Conservation (phyloP, 2,797 vertebrate genomes). For the Cryptoblepharus egeriae region DNA sequence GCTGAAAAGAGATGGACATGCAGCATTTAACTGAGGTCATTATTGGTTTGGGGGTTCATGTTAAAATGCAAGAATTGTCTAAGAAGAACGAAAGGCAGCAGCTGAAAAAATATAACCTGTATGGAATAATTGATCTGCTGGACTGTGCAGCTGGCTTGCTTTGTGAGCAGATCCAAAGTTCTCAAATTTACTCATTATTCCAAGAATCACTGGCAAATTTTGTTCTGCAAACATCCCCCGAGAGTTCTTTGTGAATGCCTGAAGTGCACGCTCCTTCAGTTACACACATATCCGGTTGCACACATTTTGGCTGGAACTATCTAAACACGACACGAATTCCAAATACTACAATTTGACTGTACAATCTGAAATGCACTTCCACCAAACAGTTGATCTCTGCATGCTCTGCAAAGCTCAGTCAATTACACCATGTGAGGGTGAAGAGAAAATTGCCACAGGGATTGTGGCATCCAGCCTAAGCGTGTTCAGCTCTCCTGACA, state of each 20-base stretch:
- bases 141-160: slow-evolving; percentile 45
- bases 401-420: neutral
- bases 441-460: neutral
- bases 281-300: slow-evolving; percentile 40
- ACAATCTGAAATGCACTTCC: slow-evolving; percentile 9
- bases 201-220: slow-evolving; percentile 41
- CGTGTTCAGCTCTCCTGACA: too few species aligned
- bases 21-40: slow-evolving; percentile 22
- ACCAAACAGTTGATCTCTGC: slow-evolving; percentile 1
- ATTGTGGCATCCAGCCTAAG: neutral
- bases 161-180: slow-evolving; percentile 39
- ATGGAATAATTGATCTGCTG: slow-evolving; percentile 45
- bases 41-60: slow-evolving; percentile 13
- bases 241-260: slow-evolving; percentile 30
- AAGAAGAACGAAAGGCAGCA: slow-evolving; percentile 29
- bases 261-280: slow-evolving; percentile 37
- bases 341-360: slow-evolving; percentile 13
- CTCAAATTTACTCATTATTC: slow-evolving; percentile 48
- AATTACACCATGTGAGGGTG: neutral
- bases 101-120: slow-evolving; percentile 43
- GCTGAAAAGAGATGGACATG: neutral
- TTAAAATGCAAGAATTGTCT: slow-evolving; percentile 29
- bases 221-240: slow-evolving; percentile 30
- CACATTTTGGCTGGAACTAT: slow-evolving; percentile 33
- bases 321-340: slow-evolving; percentile 36